Conservation (phyloP, 2,113 vertebrate genomes). For the Emydocephalus ijimae region DNA sequence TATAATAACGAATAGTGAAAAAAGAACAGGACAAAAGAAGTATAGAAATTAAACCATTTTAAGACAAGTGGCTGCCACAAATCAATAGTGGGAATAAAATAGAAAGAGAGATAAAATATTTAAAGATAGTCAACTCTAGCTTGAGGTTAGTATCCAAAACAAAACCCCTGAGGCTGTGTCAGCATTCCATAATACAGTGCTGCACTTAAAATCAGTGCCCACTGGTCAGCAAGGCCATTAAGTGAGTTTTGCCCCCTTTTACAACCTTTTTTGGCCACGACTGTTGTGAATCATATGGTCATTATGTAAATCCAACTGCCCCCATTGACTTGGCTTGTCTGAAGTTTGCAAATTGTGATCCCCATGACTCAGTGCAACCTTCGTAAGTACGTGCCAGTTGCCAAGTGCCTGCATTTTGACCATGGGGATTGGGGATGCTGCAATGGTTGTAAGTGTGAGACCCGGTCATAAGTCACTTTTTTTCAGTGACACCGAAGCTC, state of each 20-base stretch:
- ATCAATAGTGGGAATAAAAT: background rate
- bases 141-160: background rate
- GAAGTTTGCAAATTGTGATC: background rate
- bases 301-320: background rate
- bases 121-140: background rate
- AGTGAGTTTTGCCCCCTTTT: background rate
- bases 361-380: background rate
- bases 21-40: background rate
- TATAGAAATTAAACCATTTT: background rate
- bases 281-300: background rate
- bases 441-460: background rate
- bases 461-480: background rate
- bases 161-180: background rate
- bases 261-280: background rate
- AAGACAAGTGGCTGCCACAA: background rate
- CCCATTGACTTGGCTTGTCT: background rate
- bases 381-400: background rate
- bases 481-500: fast-evolving
- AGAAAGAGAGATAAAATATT: background rate
- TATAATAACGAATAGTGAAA: background rate
- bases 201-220: background rate
- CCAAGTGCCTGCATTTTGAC: background rate
- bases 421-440: background rate
- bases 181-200: background rate
- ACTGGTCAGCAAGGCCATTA: background rate